Base-by-base conservation (phyloP, 2,797 vertebrate genomes). In the Poeciliopsis presidionis region DNA sequence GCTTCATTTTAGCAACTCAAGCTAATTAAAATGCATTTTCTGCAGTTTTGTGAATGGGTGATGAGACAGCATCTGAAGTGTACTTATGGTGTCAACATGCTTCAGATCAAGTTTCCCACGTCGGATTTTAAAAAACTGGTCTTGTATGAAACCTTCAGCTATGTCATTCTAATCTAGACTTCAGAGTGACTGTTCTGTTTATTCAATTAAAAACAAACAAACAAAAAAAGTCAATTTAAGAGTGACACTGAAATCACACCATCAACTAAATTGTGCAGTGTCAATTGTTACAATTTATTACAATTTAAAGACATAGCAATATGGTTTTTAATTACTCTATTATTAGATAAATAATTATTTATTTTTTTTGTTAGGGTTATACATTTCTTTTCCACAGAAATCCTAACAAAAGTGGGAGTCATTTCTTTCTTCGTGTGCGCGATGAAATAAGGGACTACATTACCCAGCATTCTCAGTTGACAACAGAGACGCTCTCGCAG, bases 391-490 rank as follows among this genome's bases (percentile, higher is more conserved):
- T 28, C 12, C 13, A 30, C n/a, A 30, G 2, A 59, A 59, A 30
- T 13, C 55, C 5, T n/a, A 57, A 13, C 8, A 30, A 39, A 18
- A 63, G 7, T 36, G 2, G 7, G 30, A 18, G 59, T 8, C 14
- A 14, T 13, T 16, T 14, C 4, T 30, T 33, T 16, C 20, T 5
- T 39, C 36, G 5, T 39, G 39, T 14, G 39, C 43, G 11, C 22
- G 14, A 7, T 13, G 22, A n/a, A n/a, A 43, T n/a, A 18, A 73
- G 67, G 33, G 12, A 94, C 93, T 91, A 55, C 91, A 85, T 88
- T 91, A 84, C 94, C 95, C 94, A 95, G 33, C 90, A 91, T 83
- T 67, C 94, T 72, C 80, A 47, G 74, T 84, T 78, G 47, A 70
- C 88, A 90, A 88, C 86, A 84, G 46, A 78, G 74, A 57, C 18